These are phyloP conservation scores for Liasis olivaceus DNA, from an alignment of 2,797 vertebrate species.

Conservation along the genomic window DNA sequence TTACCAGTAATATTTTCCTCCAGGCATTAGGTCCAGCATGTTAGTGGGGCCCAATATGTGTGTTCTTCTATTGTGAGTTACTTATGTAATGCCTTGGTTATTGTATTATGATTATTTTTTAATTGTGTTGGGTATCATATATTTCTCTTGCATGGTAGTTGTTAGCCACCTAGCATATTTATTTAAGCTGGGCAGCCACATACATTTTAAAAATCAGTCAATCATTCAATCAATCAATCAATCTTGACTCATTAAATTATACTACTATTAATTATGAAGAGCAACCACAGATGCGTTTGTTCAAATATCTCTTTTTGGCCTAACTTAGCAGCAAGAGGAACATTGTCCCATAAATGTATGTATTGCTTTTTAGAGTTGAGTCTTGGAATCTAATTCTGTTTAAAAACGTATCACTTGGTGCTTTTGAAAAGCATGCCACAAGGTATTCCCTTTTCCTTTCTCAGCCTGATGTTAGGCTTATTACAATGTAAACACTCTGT, in stretches of 20 bases:
- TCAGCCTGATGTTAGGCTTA: neutral
- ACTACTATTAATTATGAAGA: neutral
- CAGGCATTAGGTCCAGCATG: no score
- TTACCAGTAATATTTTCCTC: neutral
- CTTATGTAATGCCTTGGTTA: no score
- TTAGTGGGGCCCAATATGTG: no score
- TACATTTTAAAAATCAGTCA: no score
- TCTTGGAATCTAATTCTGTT: neutral
- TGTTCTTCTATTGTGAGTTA: no score
- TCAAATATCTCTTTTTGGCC: neutral
- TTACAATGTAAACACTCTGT: neutral
- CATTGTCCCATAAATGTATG: neutral
- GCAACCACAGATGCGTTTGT: neutral
- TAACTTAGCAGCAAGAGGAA: neutral
- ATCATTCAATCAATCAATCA: no score
- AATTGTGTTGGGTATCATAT: no score
- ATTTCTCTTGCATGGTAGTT: no score
- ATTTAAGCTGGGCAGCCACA: no score
- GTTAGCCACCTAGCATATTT: no score
- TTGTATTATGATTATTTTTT: no score
- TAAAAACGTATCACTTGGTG: neutral
- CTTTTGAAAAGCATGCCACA: neutral
- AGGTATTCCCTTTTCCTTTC: no score
- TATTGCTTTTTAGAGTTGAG: neutral
- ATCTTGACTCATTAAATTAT: neutral